A percentile compares a stretch with the other conserved stretches of the same genome.
These are phyloP conservation scores for Ommatoiulus sabulosus DNA, from an alignment of 2,888 invertebrate species.

Conservation along the genomic window DNA sequence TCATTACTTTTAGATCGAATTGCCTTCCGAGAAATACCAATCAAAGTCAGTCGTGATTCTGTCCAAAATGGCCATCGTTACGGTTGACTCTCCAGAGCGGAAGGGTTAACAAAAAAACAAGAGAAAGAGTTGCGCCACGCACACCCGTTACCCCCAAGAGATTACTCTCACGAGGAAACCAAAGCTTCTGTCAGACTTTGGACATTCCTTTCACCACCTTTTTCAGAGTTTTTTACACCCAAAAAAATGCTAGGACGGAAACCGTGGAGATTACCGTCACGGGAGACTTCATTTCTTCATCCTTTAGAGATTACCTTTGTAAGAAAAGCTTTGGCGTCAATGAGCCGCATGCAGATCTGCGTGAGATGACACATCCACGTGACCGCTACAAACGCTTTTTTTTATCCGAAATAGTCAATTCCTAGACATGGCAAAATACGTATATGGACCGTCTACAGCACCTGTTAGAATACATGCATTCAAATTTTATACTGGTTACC, in stretches of 20 bases:
- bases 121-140: neutral
- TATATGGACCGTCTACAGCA: neutral
- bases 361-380: too few relatives aligned
- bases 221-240: neutral
- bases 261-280: neutral
- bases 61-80: neutral
- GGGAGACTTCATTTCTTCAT: neutral
- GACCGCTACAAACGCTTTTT: neutral
- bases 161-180: neutral
- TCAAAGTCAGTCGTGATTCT: neutral
- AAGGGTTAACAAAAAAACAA: neutral
- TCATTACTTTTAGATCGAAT: neutral
- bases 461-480: too few relatives aligned
- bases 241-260: neutral
- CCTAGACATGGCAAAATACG: too few relatives aligned
- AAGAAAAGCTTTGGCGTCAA: neutral
- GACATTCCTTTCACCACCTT: neutral
- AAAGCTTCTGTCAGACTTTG: neutral
- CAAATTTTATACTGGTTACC: too few relatives aligned
- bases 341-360: too few relatives aligned
- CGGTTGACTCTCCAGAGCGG: neutral
- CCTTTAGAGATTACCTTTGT: neutral
- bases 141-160: neutral
- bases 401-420: too few relatives aligned
- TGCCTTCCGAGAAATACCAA: neutral